Evolutionary conservation across 2,888 invertebrate genomes (phyloP).

Genomic region (Netelia inedita): DNA sequence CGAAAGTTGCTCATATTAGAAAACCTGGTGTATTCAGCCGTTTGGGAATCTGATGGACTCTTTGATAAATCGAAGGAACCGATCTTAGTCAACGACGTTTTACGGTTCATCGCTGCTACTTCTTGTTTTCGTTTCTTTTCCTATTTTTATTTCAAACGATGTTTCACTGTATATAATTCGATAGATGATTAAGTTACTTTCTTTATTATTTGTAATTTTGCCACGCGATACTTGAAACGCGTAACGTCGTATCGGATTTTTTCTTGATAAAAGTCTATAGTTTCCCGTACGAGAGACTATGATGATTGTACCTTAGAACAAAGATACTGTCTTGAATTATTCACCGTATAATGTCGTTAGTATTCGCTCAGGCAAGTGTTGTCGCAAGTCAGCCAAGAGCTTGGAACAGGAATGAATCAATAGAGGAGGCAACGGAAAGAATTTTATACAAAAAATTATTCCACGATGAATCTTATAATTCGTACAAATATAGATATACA

Average conservation of each 20-base stretch:
- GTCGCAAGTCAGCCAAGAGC: too few relatives aligned
- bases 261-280: neutral
- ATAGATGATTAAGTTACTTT: conserved; percentile 50
- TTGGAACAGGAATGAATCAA: too few relatives aligned
- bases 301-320: neutral
- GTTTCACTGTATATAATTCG: conserved; percentile 72
- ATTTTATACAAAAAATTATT: conserved; percentile 40
- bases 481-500: conserved; percentile 64
- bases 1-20: conserved; percentile 78
- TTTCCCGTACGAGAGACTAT: neutral
- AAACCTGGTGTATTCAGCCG: conserved; percentile 83
- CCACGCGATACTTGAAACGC: neutral
- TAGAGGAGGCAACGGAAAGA: conserved; percentile 2
- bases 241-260: neutral
- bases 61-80: conserved; percentile 13
- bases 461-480: conserved; percentile 64
- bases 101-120: conserved; percentile 29
- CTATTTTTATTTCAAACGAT: conserved; percentile 28
- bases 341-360: too few relatives aligned
- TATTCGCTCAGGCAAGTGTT: too few relatives aligned
- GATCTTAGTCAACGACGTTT: conserved; percentile 59
- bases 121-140: conserved; percentile 1
- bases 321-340: neutral
- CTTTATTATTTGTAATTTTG: conserved; percentile 1
- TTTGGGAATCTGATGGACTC: conserved; percentile 77